Base-by-base conservation (phyloP, 37 sponge, comb jelly and placozoan species). In the Agelas oroides region DNA sequence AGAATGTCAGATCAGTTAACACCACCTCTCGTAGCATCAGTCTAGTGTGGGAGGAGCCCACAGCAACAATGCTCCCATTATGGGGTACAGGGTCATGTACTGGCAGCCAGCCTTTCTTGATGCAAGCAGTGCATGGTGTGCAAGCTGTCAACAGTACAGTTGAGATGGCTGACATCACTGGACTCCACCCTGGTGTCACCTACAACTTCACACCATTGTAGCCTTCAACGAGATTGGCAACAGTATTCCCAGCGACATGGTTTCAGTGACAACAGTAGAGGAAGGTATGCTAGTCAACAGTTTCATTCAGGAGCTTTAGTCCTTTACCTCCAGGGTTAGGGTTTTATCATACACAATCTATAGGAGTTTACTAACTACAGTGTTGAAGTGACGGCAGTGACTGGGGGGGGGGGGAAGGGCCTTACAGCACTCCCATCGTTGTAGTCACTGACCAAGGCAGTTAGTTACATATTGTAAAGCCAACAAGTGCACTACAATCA, bases 221-320 rank as follows among this genome's bases (percentile, higher is more conserved):
- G 92, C 92, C 57, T 70, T 76, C 46, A 91, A 91, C 76, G 68
- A 82, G 13, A 60, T 80, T 25, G 92, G 92, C 3, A 0, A 73
- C 53, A 77, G 83, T 71, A 21, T 32, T 32, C 59, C 66, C 6
- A 90, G 91, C 77, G 68, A 76, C n/a, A 54, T 62, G 40, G 32
- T 81, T 0, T 17, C 70, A 24, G 46, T 73, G 28, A 73, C 53
- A 24, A 86, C 87, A 8, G 12, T 74, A 39, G 91, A 90, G 28
- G 82, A 80, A 75, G 82, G 88, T 87, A 73, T 46, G 46, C 8
- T 8, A 46, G 46, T 8, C n/a, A n/a, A n/a, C n/a, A n/a, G n/a
- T n/a, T 46, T 46, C 6, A 46, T 46, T 27, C 14, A 5, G 27
- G 62, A 23, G 25, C 27, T 16, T 2, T 5, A 3, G 19, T 28